phyloP scores from a whole-genome alignment of 30 jellyfish, hydroid and myxozoan genomes.

The Sanderia malayensis region DNA sequence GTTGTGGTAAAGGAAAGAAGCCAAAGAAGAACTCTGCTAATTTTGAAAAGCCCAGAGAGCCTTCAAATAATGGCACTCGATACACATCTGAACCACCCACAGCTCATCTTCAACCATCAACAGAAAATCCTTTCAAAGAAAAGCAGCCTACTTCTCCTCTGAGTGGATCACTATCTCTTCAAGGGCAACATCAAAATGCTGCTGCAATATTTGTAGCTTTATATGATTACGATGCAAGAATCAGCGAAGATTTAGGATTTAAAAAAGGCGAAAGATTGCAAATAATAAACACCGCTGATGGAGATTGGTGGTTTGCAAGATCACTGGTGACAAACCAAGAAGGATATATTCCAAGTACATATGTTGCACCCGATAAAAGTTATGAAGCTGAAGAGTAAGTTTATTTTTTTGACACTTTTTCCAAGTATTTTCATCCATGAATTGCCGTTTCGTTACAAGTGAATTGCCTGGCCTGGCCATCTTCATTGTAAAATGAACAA shows the following conservation, averaged over 20 bases:
- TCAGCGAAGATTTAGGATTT: slow-evolving; percentile 85
- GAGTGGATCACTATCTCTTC: background rate
- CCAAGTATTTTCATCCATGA: no score
- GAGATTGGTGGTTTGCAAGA: slow-evolving; percentile 98
- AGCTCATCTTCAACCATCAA: no score
- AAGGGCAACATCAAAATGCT: background rate
- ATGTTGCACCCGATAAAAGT: slow-evolving; percentile 95
- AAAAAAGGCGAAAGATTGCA: slow-evolving; percentile 88
- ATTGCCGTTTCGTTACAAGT: no score
- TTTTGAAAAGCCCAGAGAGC: no score
- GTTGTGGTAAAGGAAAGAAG: slow-evolving; percentile 15
- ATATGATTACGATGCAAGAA: slow-evolving; percentile 91
- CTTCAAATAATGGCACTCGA: no score
- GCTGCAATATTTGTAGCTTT: slow-evolving; percentile 79
- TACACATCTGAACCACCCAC: no score
- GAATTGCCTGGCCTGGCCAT: no score
- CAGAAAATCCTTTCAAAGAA: no score
- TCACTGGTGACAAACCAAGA: slow-evolving; percentile 72
- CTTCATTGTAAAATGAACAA: no score
- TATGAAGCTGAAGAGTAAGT: slow-evolving; percentile 98
- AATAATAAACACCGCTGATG: slow-evolving; percentile 86
- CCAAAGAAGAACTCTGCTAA: background rate
- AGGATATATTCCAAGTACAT: slow-evolving; percentile 96
- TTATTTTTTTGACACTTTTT: background rate
- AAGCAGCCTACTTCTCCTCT: background rate